Conservation (phyloP, 2,888 invertebrate species). For the Cheilosia grossa region DNA sequence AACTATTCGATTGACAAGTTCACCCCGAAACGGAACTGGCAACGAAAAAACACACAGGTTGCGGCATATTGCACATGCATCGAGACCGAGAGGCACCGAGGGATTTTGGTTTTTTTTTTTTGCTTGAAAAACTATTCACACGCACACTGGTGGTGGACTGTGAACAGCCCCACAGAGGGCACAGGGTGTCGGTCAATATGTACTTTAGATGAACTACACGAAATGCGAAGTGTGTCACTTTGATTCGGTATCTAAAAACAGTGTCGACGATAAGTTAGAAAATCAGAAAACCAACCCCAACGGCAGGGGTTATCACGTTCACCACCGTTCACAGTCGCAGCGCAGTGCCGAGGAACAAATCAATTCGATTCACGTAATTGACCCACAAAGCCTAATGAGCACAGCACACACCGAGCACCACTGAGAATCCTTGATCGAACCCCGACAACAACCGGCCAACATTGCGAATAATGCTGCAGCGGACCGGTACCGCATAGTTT, state of each 20-base stretch:
- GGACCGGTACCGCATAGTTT: constrained; percentile 60
- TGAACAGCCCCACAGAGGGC: constrained; percentile 1
- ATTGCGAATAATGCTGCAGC: constrained; percentile 49
- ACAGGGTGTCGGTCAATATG: constrained; percentile 37
- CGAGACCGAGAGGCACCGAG: constrained; percentile 2
- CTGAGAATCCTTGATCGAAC: constrained; percentile 25
- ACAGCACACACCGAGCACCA: constrained; percentile 34
- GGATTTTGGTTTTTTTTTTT: neutral
- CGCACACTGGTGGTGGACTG: neutral
- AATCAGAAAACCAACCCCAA: constrained; percentile 19
- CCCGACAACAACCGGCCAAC: constrained; percentile 44
- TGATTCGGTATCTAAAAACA: constrained; percentile 35
- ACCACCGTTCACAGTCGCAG: neutral
- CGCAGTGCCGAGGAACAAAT: constrained; percentile 46
- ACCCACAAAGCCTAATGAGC: constrained; percentile 68
- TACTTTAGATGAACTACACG: constrained; percentile 14
- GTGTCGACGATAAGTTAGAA: constrained; percentile 13
- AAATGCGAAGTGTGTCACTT: constrained; percentile 61
- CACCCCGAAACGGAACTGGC: constrained; percentile 40
- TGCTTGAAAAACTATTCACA: constrained; percentile 26
- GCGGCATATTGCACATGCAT: constrained; percentile 56
- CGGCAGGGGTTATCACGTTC: constrained; percentile 18
- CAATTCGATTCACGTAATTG: constrained; percentile 70
- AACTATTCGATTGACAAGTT: constrained; percentile 18
- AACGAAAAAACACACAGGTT: constrained; percentile 43